Conservation (phyloP, 1,140 invertebrate genomes). For the Cydia fagiglandana region DNA sequence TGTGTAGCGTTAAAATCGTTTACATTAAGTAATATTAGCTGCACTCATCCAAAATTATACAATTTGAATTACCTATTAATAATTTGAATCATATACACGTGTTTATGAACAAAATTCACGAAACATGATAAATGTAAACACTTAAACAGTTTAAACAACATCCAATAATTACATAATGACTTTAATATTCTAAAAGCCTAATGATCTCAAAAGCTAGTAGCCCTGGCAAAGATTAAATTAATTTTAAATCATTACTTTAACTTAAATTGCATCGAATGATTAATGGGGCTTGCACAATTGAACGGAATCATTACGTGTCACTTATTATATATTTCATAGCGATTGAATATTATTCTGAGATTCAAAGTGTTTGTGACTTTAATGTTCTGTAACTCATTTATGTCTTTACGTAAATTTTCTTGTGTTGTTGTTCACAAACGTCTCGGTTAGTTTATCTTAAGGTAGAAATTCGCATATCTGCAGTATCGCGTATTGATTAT, state of each 20-base stretch:
- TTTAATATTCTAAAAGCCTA: slow-evolving; percentile 34
- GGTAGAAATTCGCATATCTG: not conserved
- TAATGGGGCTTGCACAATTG: slow-evolving; percentile 45
- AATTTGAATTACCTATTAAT: no score
- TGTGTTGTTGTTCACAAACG: not conserved
- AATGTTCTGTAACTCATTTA: not conserved
- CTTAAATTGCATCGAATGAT: slow-evolving; percentile 55
- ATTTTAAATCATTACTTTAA: slow-evolving; percentile 47
- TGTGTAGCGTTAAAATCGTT: no score
- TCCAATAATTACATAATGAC: slow-evolving; percentile 10
- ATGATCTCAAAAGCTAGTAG: slow-evolving; percentile 26
- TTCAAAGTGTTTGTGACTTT: slow-evolving; percentile 5
- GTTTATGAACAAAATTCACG: not conserved
- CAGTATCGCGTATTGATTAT: not conserved
- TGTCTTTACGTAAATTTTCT: not conserved
- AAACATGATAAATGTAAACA: not conserved
- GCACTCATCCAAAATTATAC: no score
- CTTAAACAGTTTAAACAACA: slow-evolving; percentile 33
- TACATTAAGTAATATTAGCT: no score
- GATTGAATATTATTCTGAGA: slow-evolving; percentile 33
- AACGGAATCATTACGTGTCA: slow-evolving; percentile 46
- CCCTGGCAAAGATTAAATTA: slow-evolving; percentile 34
- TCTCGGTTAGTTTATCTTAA: not conserved
- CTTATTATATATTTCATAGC: slow-evolving; percentile 34
- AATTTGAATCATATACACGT: not conserved